Evolutionary conservation across 92 coral and sea anemone species (phyloP).

Genomic region (Epizoanthus ramosus): DNA sequence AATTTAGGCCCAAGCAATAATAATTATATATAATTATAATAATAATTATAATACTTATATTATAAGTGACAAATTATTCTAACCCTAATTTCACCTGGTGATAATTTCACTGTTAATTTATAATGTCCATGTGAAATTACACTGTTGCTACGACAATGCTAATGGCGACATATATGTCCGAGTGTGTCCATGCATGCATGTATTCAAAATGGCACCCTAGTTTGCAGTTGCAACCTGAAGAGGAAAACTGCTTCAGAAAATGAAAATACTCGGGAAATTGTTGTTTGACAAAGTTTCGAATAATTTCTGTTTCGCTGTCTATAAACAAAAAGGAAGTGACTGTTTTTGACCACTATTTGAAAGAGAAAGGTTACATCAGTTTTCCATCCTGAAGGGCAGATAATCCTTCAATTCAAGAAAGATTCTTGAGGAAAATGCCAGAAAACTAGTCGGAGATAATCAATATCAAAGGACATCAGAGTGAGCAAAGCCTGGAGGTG

Average conservation of each 20-base stretch:
- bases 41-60: no score
- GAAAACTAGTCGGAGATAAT: no score
- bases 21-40: no score
- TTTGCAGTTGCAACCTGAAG: no score
- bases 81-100: no score
- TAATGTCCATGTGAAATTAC: neutral
- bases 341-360: constrained; percentile 41
- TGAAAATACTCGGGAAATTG: constrained; percentile 18
- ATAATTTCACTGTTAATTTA: neutral
- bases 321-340: constrained; percentile 35
- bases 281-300: constrained; percentile 35
- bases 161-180: constrained; percentile 10
- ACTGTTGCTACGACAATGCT: constrained; percentile 22
- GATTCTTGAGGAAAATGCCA: no score
- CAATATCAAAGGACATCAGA: neutral
- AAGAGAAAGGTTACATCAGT: constrained; percentile 38
- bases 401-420: no score
- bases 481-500: no score
- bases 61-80: no score
- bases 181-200: constrained; percentile 14
- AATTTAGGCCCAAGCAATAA: no score
- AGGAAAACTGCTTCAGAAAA: no score
- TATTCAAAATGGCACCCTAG: neutral
- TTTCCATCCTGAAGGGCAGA: constrained; percentile 42
- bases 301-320: constrained; percentile 32